Evolutionary conservation across 2,888 invertebrate genomes (phyloP), one percentile per base, ranked within the genome.

Genomic region (Chironomus riparius): DNA sequence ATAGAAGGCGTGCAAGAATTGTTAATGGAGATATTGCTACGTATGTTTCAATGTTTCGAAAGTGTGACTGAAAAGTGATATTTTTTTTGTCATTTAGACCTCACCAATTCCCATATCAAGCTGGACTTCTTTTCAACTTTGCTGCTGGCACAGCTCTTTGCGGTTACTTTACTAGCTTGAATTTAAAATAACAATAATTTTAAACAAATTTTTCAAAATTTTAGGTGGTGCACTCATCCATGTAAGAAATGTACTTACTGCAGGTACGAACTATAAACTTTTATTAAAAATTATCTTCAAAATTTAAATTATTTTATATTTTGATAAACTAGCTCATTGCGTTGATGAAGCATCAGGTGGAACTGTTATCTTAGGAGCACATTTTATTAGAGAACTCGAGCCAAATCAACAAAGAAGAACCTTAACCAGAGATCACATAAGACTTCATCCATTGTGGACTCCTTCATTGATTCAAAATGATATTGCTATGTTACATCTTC

Each of bases 41-140:
- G 72, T 71, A 69, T 28, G n/a, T 2, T n/a, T 28, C 4, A 5
- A 69, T 28, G 18, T 69, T 47, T n/a, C n/a, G 28, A 28, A 68
- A 12, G 21, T 24, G 10, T 18, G 3, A 28, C 38, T 28, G n/a
- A 5, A 47, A 70, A 70, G 5, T 70, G 12, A 18, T 6, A 70
- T 6, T 10, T 24, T 24, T 13, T 21, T 21, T 47, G 22, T 48
- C n/a, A 62, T 73, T 21, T 28, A 73, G 72, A 21, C 78, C 77
- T 18, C 69, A 77, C 47, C 77, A 77, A 70, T 78, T 78, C 47
- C 77, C 77, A 0, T 78, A 78, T 65, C 78, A 78, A 70, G 77
- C 38, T 68, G 65, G 5, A 48, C 47, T 62, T 68, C 24, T 47
- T 21, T 24, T 28, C 47, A 15, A 62, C 21, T 24, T 65, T 7